Evolutionary conservation across 1,140 invertebrate species (phyloP).

Genomic region (Drosophila pseudoananassae): DNA sequence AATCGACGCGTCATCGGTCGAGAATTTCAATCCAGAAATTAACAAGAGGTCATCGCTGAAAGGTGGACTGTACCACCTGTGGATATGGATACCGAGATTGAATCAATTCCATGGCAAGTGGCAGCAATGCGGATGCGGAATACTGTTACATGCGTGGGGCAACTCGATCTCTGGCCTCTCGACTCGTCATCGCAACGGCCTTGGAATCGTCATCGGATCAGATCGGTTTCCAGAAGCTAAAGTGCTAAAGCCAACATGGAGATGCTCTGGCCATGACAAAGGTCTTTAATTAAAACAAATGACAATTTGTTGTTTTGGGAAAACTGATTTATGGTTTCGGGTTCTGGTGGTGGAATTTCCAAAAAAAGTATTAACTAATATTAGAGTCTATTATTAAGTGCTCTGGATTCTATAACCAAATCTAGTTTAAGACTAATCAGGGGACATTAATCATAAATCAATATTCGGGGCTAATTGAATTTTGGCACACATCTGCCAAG

Average conservation of each 20-base stretch:
- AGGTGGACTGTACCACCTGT: slow-evolving; percentile 25
- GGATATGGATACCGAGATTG: slow-evolving; percentile 8
- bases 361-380: not conserved
- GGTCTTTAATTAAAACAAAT: slow-evolving; percentile 1
- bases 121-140: slow-evolving; percentile 31
- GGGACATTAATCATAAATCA: not conserved
- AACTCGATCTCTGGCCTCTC: slow-evolving; percentile 19
- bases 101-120: slow-evolving; percentile 1
- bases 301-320: slow-evolving; percentile 1
- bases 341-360: not conserved
- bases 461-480: not conserved
- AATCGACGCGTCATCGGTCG: slow-evolving; percentile 15
- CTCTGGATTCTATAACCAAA: not conserved
- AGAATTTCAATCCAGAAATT: slow-evolving; percentile 28
- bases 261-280: slow-evolving; percentile 14
- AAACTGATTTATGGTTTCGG: slow-evolving; percentile 1
- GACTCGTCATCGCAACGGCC: slow-evolving; percentile 27
- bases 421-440: not conserved
- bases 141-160: slow-evolving; percentile 48
- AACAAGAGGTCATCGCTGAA: slow-evolving; percentile 5
- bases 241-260: not conserved
- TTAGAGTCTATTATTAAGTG: not conserved
- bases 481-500: not conserved
- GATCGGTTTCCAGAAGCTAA: slow-evolving; percentile 11
- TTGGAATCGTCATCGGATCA: slow-evolving; percentile 24